phyloP scores from a whole-genome alignment of 2,888 invertebrate genomes.

The Conops quadrifasciatus region DNA sequence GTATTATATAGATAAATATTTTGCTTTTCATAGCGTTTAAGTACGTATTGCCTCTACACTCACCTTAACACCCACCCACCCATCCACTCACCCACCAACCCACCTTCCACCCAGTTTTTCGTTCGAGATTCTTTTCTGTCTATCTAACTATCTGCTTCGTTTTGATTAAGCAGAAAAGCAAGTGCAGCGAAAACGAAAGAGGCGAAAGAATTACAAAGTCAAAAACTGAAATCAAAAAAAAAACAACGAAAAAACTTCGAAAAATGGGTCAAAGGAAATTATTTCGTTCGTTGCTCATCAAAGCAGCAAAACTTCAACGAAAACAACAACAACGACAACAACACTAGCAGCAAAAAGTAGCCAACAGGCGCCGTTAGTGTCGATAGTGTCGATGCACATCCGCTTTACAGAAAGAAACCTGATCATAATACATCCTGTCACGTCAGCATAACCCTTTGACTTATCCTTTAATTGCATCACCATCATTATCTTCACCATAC shows the following conservation, averaged over 20 bases:
- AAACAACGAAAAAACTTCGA: slow-evolving; percentile 21
- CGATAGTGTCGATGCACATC: neutral
- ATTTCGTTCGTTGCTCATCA: slow-evolving; percentile 30
- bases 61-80: no score
- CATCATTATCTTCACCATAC: neutral
- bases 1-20: no score
- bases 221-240: neutral
- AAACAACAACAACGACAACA: slow-evolving; percentile 13
- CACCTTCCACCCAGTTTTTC: neutral
- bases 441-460: neutral
- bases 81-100: neutral
- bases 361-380: neutral
- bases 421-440: neutral
- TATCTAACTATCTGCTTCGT: slow-evolving; percentile 12
- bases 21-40: no score
- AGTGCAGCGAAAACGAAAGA: slow-evolving; percentile 15
- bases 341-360: neutral
- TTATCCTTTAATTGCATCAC: slow-evolving; percentile 11
- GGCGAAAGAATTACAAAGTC: slow-evolving; percentile 21
- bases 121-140: slow-evolving; percentile 6
- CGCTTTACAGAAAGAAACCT: neutral
- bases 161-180: slow-evolving; percentile 6
- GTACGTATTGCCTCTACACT: no score
- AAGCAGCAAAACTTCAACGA: slow-evolving; percentile 3
- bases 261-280: slow-evolving; percentile 37